Evolutionary conservation across 2,113 vertebrate genomes (phyloP), one percentile per base, ranked within the genome.

Genomic region (Prunella fulvescens): DNA sequence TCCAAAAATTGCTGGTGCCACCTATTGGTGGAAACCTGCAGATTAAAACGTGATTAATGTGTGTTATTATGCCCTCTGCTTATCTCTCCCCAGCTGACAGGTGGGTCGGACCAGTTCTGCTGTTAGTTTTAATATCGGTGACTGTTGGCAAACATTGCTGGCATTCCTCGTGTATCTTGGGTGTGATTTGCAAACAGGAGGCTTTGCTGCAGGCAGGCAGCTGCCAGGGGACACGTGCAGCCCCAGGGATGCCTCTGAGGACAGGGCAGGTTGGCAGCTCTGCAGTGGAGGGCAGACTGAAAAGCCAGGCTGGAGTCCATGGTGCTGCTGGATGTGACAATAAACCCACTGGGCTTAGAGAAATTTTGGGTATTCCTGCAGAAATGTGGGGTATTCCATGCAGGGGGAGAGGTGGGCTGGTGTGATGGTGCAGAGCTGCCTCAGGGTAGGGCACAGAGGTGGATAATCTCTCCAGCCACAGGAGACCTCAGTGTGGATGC

Each of bases 1-100:
- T 93, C 83, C 95, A 89, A 90, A 95, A 93, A 92, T 96, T 95
- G 42, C 92, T 97, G 94, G 92, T 88, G 88, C 89, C 90, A 95
- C 86, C 77, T 92, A 92, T 95, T 93, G 92, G 90, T 57, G 45
- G 60, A 91, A 92, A 87, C 2, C 42, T 5, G 91, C 72, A 84
- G 96, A 79, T 76, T 80, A 73, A 31, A 47, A 64, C 8, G 19
- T 57, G 92, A 96, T 95, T 95, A 93, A 94, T 37, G 79, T 0
- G 12, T 1, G 0, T 71, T 54, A 44, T 71, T 24, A 2, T 61
- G 65, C 53, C 86, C 67, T 88, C 37, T 74, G 81, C 29, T 82
- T 88, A 79, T 96, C 83, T 13, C 12, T 92, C 15, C 65, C 72
- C 72, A 50, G 82, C 50, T 73, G 92, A 26, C 74, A 13, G 74